Base-by-base conservation (phyloP, 2,797 vertebrate genomes). In the Cryptoblepharus egeriae region DNA sequence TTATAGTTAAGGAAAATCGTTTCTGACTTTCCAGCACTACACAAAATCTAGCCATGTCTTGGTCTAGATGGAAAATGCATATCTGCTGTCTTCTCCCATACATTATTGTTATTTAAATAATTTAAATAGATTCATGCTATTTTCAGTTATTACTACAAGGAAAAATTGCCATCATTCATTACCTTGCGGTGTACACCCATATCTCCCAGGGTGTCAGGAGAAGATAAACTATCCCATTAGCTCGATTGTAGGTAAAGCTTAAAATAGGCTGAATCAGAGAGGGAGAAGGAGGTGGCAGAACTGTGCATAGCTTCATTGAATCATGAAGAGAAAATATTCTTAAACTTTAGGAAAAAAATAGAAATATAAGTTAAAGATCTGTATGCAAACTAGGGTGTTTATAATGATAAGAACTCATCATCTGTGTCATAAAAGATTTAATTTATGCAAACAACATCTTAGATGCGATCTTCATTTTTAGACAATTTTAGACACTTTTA, bases 171-270 rank as follows among this genome's bases (percentile, higher is more conserved):
- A 30, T 39, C 28, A 86, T 24, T 2, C 30, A 61, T 45, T n/a
- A 81, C 68, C 57, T 91, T 75, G 72, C 68, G n/a, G 45, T 57
- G 32, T 63, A 90, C 32, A 79, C 11, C 88, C 76, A 85, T 75
- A 80, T 8, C 13, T 88, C 39, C 32, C 49, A 69, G 26, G 72
- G 28, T 16, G 57, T 55, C 68, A 61, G 0, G 32, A 70, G 9
- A 28, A 87, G 80, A 52, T 42, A 79, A 80, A 82, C 42, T 76
- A 49, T 84, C 77, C 76, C 82, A 24, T 4, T 16, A 68, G n/a
- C 6, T 1, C 75, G 52, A 45, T 69, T 71, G 52, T 45, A 83
- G 28, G 87, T 69, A 52, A 86, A 77, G 63, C 15, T 83, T 22
- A 18, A 13, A 37, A 60, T 16, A 12, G 64, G 15, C 20, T 80